Evolutionary conservation across 2,888 invertebrate genomes (phyloP).

Genomic region (Dexiosoma caninum): DNA sequence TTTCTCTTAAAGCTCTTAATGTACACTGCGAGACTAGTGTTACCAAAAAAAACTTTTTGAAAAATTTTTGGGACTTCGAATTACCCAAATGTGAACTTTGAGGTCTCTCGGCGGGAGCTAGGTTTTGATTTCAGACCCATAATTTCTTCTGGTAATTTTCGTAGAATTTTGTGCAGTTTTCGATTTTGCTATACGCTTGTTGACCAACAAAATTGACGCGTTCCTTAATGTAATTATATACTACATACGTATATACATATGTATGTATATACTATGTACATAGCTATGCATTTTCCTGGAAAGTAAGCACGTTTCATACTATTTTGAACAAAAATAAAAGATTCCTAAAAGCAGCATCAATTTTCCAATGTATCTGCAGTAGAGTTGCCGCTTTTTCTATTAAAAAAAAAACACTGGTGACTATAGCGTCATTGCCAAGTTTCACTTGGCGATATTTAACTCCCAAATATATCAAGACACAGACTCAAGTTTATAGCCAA

Average conservation of each 20-base stretch:
- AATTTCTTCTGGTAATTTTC: too few species aligned
- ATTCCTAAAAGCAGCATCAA: conserved; percentile 7
- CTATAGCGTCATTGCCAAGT: conserved; percentile 45
- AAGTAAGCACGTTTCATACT: conserved; percentile 22
- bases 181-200: too few species aligned
- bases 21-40: too few species aligned
- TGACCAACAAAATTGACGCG: too few species aligned
- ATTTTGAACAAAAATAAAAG: not conserved
- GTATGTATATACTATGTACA: not conserved
- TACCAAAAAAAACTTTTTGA: too few species aligned
- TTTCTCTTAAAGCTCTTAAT: too few species aligned
- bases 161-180: too few species aligned
- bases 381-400: conserved; percentile 12
- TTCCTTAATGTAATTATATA: too few species aligned
- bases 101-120: too few species aligned
- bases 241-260: not conserved
- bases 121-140: too few species aligned
- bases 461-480: conserved; percentile 28
- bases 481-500: conserved; percentile 21
- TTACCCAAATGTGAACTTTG: too few species aligned
- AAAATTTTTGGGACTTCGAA: too few species aligned
- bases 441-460: conserved; percentile 38
- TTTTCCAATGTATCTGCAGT: not conserved
- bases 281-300: not conserved
- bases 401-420: not conserved